Evolutionary conservation across 2,797 vertebrate species (phyloP).

Genomic region (Xiphorhynchus erythropygius): DNA sequence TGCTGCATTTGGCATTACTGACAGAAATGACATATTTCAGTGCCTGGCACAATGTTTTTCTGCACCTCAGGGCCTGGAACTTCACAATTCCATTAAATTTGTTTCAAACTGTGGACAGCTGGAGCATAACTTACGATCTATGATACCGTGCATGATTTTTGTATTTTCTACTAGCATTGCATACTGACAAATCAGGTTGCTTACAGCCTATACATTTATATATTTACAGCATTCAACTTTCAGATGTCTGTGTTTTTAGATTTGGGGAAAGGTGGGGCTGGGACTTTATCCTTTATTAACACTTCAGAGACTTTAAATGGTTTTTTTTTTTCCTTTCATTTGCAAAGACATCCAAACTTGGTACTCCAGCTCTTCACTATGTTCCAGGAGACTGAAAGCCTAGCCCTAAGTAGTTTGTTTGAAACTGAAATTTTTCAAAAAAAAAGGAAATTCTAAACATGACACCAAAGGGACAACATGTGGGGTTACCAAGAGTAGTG

Average conservation of each 20-base stretch:
- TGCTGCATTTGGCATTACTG: neutral
- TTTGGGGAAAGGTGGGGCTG: neutral
- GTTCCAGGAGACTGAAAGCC: neutral
- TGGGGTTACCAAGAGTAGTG: neutral
- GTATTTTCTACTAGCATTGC: neutral
- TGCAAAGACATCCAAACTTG: neutral
- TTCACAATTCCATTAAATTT: neutral
- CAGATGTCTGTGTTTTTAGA: neutral
- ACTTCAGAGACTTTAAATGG: neutral
- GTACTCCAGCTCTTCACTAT: neutral
- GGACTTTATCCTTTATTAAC: neutral
- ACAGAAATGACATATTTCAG: neutral
- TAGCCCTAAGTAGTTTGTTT: neutral
- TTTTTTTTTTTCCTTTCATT: neutral
- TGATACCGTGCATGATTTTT: neutral
- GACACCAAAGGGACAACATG: neutral
- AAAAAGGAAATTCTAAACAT: neutral
- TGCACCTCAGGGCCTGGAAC: neutral
- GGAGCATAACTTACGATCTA: neutral
- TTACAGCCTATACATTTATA: neutral
- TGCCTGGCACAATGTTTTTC: neutral
- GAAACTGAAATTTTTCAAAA: neutral
- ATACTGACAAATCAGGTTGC: neutral
- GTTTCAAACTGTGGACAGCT: neutral
- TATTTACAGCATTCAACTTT: neutral